These are phyloP conservation scores for Hirtodrosophila alboralis DNA, from an alignment of 2,888 invertebrate species.

Conservation along the genomic window DNA sequence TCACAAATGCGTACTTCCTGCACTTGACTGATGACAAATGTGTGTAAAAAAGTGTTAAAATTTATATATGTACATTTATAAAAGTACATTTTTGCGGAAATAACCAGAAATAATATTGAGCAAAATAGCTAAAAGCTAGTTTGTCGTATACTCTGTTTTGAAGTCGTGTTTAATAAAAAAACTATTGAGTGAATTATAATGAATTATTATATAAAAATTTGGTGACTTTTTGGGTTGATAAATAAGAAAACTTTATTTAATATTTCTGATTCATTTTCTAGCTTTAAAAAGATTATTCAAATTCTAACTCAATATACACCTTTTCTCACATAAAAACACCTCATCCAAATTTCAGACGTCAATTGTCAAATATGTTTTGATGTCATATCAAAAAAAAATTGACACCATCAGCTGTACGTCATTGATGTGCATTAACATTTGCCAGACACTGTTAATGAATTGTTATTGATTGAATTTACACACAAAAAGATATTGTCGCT, in stretches of 20 bases:
- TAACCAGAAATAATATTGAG: constrained; percentile 13
- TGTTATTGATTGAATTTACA: constrained; percentile 13
- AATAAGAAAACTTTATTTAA: too few species aligned
- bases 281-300: too few species aligned
- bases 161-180: too few species aligned
- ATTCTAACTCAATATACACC: too few species aligned
- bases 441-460: constrained; percentile 41
- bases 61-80: too few species aligned
- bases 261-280: too few species aligned
- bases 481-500: constrained; percentile 32
- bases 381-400: constrained; percentile 17
- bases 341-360: constrained; percentile 28
- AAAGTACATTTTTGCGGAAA: constrained; percentile 14
- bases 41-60: too few species aligned
- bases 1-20: constrained; percentile 28
- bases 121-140: background rate
- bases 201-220: too few species aligned
- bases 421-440: constrained; percentile 30
- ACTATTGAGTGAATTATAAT: too few species aligned
- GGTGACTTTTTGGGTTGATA: too few species aligned
- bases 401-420: constrained; percentile 21
- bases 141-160: too few species aligned
- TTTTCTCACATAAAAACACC: too few species aligned
- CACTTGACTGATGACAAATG: background rate
- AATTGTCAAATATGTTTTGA: constrained; percentile 13